phyloP scores from a whole-genome alignment of 2,888 invertebrate species.

The Liopterus haemorrhoidalis region DNA sequence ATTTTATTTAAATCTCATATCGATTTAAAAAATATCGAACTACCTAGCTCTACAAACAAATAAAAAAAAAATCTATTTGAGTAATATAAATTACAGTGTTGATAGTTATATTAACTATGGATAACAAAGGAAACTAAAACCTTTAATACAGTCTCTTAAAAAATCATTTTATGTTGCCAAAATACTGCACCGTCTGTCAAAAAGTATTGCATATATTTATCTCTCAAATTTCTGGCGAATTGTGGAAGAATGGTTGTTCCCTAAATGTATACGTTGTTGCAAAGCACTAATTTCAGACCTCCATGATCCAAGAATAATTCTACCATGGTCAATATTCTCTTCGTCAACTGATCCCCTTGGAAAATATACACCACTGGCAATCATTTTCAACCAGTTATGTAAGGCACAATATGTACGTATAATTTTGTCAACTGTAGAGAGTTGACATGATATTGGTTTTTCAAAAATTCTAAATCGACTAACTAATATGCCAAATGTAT shows the following conservation, averaged over 20 bases:
- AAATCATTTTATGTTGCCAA: conserved; percentile 30
- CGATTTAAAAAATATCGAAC: too few species aligned
- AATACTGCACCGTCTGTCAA: conserved; percentile 26
- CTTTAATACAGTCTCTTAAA: too few species aligned
- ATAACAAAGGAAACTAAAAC: too few species aligned
- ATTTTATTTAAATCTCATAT: too few species aligned
- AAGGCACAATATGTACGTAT: conserved; percentile 26
- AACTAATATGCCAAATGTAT: conserved; percentile 29
- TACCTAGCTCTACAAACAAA: too few species aligned
- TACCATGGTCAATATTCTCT: conserved; percentile 22
- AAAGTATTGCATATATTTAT: conserved; percentile 27
- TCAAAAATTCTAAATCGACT: conserved; percentile 23
- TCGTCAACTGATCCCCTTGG: conserved; percentile 21
- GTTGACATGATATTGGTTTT: conserved; percentile 10
- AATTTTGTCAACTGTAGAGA: conserved; percentile 21
- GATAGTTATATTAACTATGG: too few species aligned
- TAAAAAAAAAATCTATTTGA: too few species aligned
- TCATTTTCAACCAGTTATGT: conserved; percentile 30
- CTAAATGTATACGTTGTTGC: not conserved
- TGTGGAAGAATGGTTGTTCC: conserved; percentile 19
- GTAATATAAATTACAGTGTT: too few species aligned
- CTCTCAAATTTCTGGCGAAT: conserved; percentile 25
- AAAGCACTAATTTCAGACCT: conserved; percentile 16
- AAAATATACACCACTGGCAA: conserved; percentile 12
- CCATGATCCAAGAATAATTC: conserved; percentile 23